Base-by-base conservation (phyloP, 2,888 invertebrate species). In the Lamellibrachia columna region DNA sequence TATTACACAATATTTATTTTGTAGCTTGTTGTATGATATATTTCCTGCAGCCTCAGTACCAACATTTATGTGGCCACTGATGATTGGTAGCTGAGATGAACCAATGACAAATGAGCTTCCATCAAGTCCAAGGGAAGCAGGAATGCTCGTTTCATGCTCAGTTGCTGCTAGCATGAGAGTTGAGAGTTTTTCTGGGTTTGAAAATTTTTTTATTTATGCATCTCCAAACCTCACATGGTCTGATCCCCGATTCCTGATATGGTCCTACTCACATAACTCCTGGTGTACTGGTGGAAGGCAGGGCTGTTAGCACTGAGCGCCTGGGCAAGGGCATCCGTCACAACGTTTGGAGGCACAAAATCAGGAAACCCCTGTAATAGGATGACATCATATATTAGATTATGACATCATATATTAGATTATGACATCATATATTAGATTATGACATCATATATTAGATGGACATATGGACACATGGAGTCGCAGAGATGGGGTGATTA, bases 261-360 rank as follows among this genome's bases (percentile, higher is more conserved):
- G 22, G 75, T n/a, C 75, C 75, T 75, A 97, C 98, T 97, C 97
- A 99, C 99, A 97, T 98, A 99, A 95, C 98, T 98, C 96, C 99
- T 97, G 0, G 99, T 99, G 95, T 99, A 99, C 96, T 99, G 99
- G 96, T 99, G 98, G 75, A 98, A 96, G 9, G 98, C 96, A 52
- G 98, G 97, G 97, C 98, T 98, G 0, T 97, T 97, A 0, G 95
- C 94, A 4, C 96, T 97, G 0, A 98, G 97, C 52, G 98, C 97
- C 28, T 98, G 97, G 0, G 97, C 97, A 93, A 99, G 97, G 3
- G 98, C 98, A 95, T 98, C 97, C 0, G 98, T 98, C 1, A 99
- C 98, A 97, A 98, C 98, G 91, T 97, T 97, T 0, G 99, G 99
- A 3, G 96, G 96, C 94, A 98, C 97, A 97, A 98, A 99, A 97